Evolutionary conservation across 2,888 invertebrate species (phyloP).

Genomic region (Acrocera orbiculus): DNA sequence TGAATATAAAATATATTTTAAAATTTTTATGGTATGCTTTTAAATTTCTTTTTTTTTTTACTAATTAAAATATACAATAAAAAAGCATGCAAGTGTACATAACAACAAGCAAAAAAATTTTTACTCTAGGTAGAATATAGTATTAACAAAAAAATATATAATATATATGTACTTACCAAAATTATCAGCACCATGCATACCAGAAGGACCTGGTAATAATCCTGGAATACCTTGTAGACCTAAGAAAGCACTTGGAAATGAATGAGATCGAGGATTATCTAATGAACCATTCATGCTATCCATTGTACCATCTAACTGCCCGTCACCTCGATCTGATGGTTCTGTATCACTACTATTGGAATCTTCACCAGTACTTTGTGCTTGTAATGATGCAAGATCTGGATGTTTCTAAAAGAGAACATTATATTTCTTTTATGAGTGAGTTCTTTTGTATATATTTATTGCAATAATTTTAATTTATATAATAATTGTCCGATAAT

Average conservation of each 20-base stretch:
- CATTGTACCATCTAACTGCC: conserved; percentile 41
- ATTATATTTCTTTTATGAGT: too few species aligned
- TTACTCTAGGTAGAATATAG: too few species aligned
- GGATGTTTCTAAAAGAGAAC: conserved; percentile 39
- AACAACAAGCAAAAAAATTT: conserved; percentile 3
- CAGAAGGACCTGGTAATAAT: conserved; percentile 71
- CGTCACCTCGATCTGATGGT: conserved; percentile 47
- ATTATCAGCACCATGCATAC: conserved; percentile 62
- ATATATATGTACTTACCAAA: conserved; percentile 46
- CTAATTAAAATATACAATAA: too few species aligned
- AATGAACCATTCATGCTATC: conserved; percentile 45
- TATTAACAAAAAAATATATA: not conserved
- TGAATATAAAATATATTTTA: too few species aligned
- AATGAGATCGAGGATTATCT: conserved; percentile 48
- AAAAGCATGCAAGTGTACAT: too few species aligned
- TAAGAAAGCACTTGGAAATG: conserved; percentile 62
- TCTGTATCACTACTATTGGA: conserved; percentile 71
- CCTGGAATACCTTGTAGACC: conserved; percentile 65
- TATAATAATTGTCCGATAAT: too few species aligned
- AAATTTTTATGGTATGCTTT: too few species aligned
- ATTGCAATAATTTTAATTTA: too few species aligned
- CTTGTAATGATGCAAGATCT: conserved; percentile 38
- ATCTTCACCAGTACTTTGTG: conserved; percentile 63
- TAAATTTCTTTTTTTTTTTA: too few species aligned
- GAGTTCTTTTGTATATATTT: too few species aligned